Percentiles rank a stretch among this genome's conserved stretches.
These are phyloP conservation scores for Aurelia sp. DNA, from an alignment of 30 jellyfish, hydroid and myxozoan genomes.

Conservation along the genomic window DNA sequence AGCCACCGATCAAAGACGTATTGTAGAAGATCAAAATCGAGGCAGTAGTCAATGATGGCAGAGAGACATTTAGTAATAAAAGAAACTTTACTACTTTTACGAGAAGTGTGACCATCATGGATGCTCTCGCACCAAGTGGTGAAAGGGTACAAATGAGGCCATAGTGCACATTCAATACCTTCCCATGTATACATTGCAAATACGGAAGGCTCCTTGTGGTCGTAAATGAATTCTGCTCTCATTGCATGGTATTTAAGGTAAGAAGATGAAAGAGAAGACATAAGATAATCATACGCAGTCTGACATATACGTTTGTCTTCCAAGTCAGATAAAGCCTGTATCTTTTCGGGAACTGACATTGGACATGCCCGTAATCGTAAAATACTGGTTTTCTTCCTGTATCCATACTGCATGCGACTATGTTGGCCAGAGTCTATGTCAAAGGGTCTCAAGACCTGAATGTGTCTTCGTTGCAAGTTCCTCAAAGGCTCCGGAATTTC, in stretches of 20 bases:
- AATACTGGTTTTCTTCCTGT: slow-evolving; percentile 22
- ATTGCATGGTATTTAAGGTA: not conserved
- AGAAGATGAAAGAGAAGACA: not conserved
- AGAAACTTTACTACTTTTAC: slow-evolving; percentile 6
- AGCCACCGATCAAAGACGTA: slow-evolving; percentile 27
- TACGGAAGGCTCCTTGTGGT: not conserved
- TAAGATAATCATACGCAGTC: slow-evolving; percentile 15
- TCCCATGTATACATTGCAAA: slow-evolving; percentile 1
- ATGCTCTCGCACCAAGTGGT: slow-evolving; percentile 42
- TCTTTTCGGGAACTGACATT: not conserved
- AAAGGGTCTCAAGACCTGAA: not conserved
- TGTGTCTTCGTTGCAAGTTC: not conserved
- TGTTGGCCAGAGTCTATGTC: slow-evolving; percentile 30
- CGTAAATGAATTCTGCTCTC: not conserved
- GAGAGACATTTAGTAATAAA: slow-evolving; percentile 8
- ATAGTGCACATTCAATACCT: slow-evolving; percentile 53
- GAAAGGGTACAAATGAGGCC: slow-evolving; percentile 56
- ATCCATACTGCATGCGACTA: not conserved
- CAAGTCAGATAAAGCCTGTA: not conserved
- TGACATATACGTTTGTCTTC: not conserved
- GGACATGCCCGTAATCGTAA: not conserved
- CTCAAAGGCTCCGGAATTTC: not conserved
- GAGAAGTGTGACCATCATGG: not conserved
- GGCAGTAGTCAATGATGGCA: not conserved
- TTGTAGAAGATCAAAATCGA: not conserved